Conservation (phyloP, 2,797 vertebrate genomes). For the Decapterus maruadsi region DNA sequence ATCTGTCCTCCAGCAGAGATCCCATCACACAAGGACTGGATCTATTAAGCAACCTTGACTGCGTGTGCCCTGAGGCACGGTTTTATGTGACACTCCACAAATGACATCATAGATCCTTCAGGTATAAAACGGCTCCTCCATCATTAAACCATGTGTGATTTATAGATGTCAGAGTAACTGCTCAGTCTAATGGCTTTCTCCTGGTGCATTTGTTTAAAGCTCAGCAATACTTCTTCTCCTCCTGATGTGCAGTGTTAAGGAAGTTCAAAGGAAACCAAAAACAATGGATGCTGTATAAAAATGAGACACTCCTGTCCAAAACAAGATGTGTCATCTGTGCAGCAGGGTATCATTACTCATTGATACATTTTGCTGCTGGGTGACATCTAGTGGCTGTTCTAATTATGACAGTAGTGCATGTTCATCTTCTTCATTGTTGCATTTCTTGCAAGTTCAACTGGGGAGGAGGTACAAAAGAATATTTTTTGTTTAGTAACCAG, state of each 20-base stretch:
- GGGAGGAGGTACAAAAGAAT: too few species aligned
- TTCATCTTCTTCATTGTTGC: too few species aligned
- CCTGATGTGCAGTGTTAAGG: not conserved
- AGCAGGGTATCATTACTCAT: too few species aligned
- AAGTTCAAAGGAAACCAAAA: not conserved
- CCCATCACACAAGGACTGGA: constrained; percentile 26
- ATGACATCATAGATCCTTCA: constrained; percentile 58
- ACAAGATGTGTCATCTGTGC: too few species aligned
- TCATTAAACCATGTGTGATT: constrained; percentile 43
- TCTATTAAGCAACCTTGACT: constrained; percentile 38
- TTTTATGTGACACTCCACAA: constrained; percentile 54
- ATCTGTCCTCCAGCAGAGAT: constrained; percentile 25
- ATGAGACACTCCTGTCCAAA: not conserved
- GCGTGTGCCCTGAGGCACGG: constrained; percentile 23
- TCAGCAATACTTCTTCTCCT: not conserved
- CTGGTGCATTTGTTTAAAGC: constrained; percentile 14
- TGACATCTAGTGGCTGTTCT: too few species aligned
- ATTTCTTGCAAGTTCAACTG: too few species aligned
- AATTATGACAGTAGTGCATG: too few species aligned
- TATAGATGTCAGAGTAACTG: constrained; percentile 25
- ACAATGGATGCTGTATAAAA: not conserved
- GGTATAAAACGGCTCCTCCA: constrained; percentile 33
- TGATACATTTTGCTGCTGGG: too few species aligned
- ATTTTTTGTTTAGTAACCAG: too few species aligned
- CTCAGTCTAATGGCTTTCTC: constrained; percentile 18